Percentiles rank a stretch among this genome's conserved stretches.
Conservation (phyloP, 92 coral and sea anemone species). For the Palythoa grandiflora region DNA sequence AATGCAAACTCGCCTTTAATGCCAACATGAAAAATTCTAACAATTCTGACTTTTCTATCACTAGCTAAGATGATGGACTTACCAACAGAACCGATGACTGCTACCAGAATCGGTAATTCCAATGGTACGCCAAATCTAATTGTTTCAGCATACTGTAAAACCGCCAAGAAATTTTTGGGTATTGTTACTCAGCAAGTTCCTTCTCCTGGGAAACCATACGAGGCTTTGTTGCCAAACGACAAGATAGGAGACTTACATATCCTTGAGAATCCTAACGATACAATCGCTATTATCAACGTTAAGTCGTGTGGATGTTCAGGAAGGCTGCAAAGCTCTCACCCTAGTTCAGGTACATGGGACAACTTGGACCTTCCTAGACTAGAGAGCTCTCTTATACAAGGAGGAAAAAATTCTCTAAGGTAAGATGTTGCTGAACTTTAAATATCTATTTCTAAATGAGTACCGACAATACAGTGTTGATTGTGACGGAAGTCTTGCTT, state of each 20-base stretch:
- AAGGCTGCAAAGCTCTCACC: slow-evolving; percentile 9
- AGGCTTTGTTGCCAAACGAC: slow-evolving; percentile 21
- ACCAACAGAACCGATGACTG: slow-evolving; percentile 5
- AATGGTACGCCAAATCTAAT: not conserved
- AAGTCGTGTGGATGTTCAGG: slow-evolving; percentile 25
- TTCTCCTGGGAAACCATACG: not conserved
- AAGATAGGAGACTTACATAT: slow-evolving; percentile 6
- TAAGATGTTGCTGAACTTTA: too few relatives aligned
- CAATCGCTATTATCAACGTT: slow-evolving; percentile 10
- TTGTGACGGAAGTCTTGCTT: too few relatives aligned
- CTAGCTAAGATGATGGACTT: slow-evolving; percentile 23
- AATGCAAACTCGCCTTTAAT: too few relatives aligned
- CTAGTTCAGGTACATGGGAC: not conserved
- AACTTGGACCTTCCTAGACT: not conserved
- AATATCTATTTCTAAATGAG: too few relatives aligned
- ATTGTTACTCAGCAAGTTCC: not conserved
- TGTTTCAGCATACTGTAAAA: slow-evolving; percentile 27
- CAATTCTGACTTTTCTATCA: too few relatives aligned
- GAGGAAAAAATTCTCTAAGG: too few relatives aligned
- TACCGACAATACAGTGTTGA: too few relatives aligned
- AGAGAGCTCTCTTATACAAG: not conserved
- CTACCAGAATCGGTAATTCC: not conserved
- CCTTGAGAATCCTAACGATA: not conserved
- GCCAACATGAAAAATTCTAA: too few relatives aligned
- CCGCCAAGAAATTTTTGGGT: slow-evolving; percentile 13